Evolutionary conservation across 2,113 vertebrate species (phyloP).

Genomic region (Girardinichthys multiradiatus): DNA sequence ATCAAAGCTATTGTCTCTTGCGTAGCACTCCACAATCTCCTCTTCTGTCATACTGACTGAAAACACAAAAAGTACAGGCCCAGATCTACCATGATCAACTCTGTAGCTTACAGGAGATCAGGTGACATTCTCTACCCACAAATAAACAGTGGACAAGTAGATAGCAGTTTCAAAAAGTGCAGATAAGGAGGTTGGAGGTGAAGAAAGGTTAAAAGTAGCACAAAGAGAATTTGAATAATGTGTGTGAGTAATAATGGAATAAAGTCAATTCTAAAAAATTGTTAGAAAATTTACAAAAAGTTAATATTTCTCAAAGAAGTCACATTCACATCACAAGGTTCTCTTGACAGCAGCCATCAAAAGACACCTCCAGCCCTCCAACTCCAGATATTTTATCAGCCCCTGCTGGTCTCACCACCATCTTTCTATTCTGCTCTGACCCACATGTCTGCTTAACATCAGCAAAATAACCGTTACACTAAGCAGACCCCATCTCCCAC

Average conservation of each 20-base stretch:
- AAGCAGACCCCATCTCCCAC: constrained; percentile 23
- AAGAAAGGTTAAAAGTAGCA: neutral
- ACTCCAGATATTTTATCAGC: constrained; percentile 5
- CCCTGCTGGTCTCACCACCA: neutral
- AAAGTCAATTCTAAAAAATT: neutral
- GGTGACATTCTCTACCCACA: constrained; percentile 25
- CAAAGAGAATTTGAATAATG: neutral
- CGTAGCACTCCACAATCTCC: neutral
- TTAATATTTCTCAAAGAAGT: neutral
- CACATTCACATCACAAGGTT: neutral
- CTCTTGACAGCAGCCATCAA: constrained; percentile 28
- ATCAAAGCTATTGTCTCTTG: neutral
- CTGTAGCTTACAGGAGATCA: constrained; percentile 17
- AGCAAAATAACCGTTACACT: constrained; percentile 19
- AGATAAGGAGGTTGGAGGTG: constrained; percentile 17
- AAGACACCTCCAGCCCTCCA: constrained; percentile 11
- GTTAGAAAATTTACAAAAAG: neutral
- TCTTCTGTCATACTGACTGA: neutral
- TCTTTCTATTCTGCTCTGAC: constrained; percentile 15
- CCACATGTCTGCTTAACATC: constrained; percentile 21
- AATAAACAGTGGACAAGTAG: constrained; percentile 25
- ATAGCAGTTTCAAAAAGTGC: constrained; percentile 31
- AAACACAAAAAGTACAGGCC: constrained; percentile 2
- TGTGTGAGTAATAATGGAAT: neutral
- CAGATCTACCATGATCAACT: neutral